phyloP scores from a whole-genome alignment of 2,113 vertebrate species.

The Nothobranchius furzeri region DNA sequence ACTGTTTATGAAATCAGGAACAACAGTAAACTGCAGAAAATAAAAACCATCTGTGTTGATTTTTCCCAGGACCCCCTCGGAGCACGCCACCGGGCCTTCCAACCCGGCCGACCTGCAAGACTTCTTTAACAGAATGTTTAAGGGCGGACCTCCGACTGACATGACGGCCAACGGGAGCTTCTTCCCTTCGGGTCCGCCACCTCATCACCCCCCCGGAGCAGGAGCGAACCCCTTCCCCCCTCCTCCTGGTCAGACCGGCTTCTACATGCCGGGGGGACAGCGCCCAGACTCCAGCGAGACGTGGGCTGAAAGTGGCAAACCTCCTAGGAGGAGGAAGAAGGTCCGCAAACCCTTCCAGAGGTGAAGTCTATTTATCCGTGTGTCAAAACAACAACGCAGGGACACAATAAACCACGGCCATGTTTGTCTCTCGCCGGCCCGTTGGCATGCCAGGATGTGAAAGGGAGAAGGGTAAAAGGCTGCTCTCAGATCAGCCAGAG shows the following conservation, averaged over 20 bases:
- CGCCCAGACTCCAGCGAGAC: conserved; percentile 72
- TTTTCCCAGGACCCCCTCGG: conserved; percentile 78
- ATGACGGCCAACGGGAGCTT: conserved; percentile 84
- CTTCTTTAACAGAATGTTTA: conserved; percentile 88
- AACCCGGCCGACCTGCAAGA: conserved; percentile 88
- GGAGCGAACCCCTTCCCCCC: conserved; percentile 67
- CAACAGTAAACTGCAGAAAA: no score
- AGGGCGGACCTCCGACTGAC: conserved; percentile 80
- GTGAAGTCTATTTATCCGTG: conserved; percentile 70
- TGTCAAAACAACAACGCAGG: conserved; percentile 38
- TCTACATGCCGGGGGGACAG: conserved; percentile 72
- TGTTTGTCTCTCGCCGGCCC: conserved; percentile 62
- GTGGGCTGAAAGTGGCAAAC: conserved; percentile 80
- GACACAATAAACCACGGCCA: conserved; percentile 57
- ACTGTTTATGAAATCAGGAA: no score
- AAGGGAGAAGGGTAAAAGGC: conserved; percentile 31
- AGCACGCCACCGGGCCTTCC: conserved; percentile 70
- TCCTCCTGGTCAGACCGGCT: conserved; percentile 71
- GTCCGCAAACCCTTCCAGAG: conserved; percentile 90
- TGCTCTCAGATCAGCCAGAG: conserved; percentile 42
- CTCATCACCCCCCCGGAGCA: conserved; percentile 55
- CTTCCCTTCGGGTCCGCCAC: conserved; percentile 78
- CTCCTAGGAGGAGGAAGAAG: conserved; percentile 86
- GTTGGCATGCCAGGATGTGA: conserved; percentile 52
- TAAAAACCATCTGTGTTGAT: neutral